Base-by-base conservation (phyloP, 2,797 vertebrate genomes). In the Gouania willdenowi region DNA sequence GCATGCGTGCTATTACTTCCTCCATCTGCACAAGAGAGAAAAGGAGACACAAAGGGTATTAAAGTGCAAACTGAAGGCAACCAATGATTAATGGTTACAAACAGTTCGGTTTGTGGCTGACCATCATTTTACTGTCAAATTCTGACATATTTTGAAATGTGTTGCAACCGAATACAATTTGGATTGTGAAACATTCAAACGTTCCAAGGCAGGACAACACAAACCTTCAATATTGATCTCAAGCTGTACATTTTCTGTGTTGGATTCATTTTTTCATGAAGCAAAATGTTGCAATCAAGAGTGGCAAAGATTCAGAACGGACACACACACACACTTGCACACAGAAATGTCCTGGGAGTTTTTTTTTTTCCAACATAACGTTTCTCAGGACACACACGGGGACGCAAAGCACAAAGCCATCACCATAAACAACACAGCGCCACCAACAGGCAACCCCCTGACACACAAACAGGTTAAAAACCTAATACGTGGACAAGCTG, bases 1-100 rank as follows among this genome's bases (percentile, higher is more conserved):
- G 95, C 95, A 98, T 98, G 34, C 91, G 92, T 21, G 93, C 92
- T 89, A 98, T 94, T 82, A 98, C 90, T 0, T 95, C 93, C 83
- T 98, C 95, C 94, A 98, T 98, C 95, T 98, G 77, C 58, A 45
- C 22, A 56, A 55, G 24, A 69, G 19, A 58, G 23, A 26, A 26
- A 71, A 34, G 71, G 54, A 2, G 20, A 12, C 37, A 37, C 41
- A 41, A 18, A 23, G 31, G 20, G 25, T 26, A 26, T 27, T 20
- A 27, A 12, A 26, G 10, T n/a, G 16, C n/a, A n/a, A n/a, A n/a
- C n/a, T n/a, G n/a, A n/a, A n/a, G n/a, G n/a, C n/a, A n/a, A n/a
- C n/a, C n/a, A n/a, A n/a, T n/a, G n/a, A n/a, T n/a, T n/a, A n/a
- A n/a, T n/a, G n/a, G 23, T 50, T n/a, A 53, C 14, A 66, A 65